These are phyloP conservation scores for Ochotona princeps DNA, from an alignment of 2,113 vertebrate genomes.

Conservation along the genomic window DNA sequence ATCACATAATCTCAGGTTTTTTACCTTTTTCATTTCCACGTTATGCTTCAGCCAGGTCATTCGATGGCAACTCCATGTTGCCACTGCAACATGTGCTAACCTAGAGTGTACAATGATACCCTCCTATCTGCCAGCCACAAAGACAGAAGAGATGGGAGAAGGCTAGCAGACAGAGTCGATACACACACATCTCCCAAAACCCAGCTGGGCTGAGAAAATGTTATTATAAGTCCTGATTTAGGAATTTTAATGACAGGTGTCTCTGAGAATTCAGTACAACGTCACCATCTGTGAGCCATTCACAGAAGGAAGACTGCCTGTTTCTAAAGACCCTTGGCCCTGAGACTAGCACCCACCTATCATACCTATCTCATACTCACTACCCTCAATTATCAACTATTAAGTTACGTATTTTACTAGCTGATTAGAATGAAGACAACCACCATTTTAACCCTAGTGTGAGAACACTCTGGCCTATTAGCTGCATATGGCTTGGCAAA, in stretches of 20 bases:
- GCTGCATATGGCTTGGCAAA: background rate
- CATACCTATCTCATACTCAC: background rate
- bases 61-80: conserved; percentile 24
- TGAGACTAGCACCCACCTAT: background rate
- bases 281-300: conserved; percentile 32
- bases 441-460: conserved; percentile 26
- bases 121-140: background rate
- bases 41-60: conserved; percentile 45
- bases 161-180: background rate
- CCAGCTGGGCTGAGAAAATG: background rate
- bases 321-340: conserved; percentile 46
- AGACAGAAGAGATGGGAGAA: background rate
- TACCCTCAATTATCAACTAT: background rate
- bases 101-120: background rate
- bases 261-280: conserved; percentile 12
- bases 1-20: conserved; percentile 63
- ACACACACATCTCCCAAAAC: background rate
- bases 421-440: conserved; percentile 27
- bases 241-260: conserved; percentile 13
- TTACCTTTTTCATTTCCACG: conserved; percentile 66
- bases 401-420: conserved; percentile 28
- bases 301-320: conserved; percentile 8
- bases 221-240: background rate
- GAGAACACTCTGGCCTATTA: background rate
- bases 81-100: too few relatives aligned